Evolutionary conservation across 2,888 invertebrate genomes (phyloP).

Genomic region (Papilio protenor): DNA sequence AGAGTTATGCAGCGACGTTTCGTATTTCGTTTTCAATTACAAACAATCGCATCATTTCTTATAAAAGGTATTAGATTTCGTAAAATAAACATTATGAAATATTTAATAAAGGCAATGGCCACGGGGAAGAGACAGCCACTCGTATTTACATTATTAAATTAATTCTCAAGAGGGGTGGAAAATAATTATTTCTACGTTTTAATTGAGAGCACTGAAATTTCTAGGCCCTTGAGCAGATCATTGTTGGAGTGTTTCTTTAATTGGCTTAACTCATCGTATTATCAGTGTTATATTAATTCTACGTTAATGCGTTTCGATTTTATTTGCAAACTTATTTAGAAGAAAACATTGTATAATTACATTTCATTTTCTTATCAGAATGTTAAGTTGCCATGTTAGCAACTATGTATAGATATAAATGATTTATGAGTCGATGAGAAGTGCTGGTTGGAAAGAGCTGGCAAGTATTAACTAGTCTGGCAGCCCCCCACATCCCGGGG

Average conservation of each 20-base stretch:
- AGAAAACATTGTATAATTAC: background rate
- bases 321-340: slow-evolving; percentile 3
- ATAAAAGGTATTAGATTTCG: slow-evolving; percentile 38
- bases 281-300: slow-evolving; percentile 40
- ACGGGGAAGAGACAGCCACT: slow-evolving; percentile 63
- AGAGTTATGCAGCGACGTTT: slow-evolving; percentile 4
- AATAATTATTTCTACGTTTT: slow-evolving; percentile 80
- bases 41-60: slow-evolving; percentile 26
- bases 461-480: slow-evolving; percentile 61
- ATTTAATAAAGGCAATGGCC: slow-evolving; percentile 57
- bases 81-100: slow-evolving; percentile 54
- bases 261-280: slow-evolving; percentile 44
- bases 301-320: slow-evolving; percentile 40
- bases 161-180: slow-evolving; percentile 79
- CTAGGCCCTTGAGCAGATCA: slow-evolving; percentile 72
- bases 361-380: background rate
- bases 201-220: slow-evolving; percentile 81
- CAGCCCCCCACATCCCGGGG: slow-evolving; percentile 82
- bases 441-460: slow-evolving; percentile 15
- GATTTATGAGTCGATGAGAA: background rate
- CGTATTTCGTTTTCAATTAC: background rate
- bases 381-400: background rate
- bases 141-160: slow-evolving; percentile 78
- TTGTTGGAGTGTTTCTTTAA: slow-evolving; percentile 57
- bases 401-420: background rate